Evolutionary conservation across 64 coral and sea anemone species (phyloP).

Genomic region (Acropora yongei): DNA sequence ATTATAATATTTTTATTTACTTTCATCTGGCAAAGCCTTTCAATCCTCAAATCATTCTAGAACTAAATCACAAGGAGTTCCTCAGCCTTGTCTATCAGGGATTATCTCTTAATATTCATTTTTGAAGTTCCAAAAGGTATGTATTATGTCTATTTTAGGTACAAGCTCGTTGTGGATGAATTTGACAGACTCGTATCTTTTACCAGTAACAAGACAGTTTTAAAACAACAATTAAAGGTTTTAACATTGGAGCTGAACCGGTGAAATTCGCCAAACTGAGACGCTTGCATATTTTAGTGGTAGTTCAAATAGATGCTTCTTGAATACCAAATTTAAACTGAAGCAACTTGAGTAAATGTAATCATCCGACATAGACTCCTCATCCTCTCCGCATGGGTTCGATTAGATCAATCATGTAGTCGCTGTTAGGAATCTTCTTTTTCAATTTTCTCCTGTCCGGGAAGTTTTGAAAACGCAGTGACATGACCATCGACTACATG

Average conservation of each 20-base stretch:
- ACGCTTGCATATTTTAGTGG: not conserved
- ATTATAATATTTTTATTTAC: conserved; percentile 1
- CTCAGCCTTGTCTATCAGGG: not conserved
- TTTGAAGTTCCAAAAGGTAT: not conserved
- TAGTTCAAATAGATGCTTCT: too few species aligned
- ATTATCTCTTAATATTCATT: not conserved
- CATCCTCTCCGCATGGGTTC: too few species aligned
- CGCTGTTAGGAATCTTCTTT: too few species aligned
- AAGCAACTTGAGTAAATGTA: too few species aligned
- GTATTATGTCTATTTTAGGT: not conserved
- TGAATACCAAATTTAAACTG: too few species aligned
- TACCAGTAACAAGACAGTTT: not conserved
- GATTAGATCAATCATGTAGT: too few species aligned
- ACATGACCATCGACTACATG: too few species aligned
- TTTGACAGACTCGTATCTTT: not conserved
- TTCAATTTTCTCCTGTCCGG: too few species aligned
- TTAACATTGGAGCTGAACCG: not conserved
- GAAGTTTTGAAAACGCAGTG: too few species aligned
- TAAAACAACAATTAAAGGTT: not conserved
- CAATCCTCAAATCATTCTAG: not conserved
- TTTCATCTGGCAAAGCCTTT: not conserved
- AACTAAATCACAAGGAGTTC: not conserved
- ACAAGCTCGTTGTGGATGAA: not conserved
- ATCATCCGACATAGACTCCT: too few species aligned
- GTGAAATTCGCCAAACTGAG: not conserved